Evolutionary conservation across 1,140 invertebrate genomes (phyloP), one percentile per base, ranked within the genome.

Genomic region (Acyrthosiphon pisum): DNA sequence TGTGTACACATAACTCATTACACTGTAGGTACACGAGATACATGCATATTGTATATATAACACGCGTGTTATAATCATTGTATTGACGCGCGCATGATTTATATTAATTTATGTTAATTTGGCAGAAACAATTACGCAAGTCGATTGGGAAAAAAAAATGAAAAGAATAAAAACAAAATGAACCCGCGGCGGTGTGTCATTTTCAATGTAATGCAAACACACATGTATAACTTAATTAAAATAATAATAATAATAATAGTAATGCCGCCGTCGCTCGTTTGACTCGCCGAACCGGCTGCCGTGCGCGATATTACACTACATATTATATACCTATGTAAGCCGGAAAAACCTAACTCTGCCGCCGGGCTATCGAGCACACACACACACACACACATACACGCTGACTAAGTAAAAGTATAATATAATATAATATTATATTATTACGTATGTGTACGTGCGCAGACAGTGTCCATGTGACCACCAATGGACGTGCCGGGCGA

Each of bases 81-180:
- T 87, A 87, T 87, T 30, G 41, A 44, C 84, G 41, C 30, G 41
- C 30, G 1, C 1, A 7, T 48, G 84, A 88, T 50, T 50, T 88
- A 53, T 89, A 53, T 53, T 22, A 9, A 88, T 88, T 88, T 88
- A 88, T 87, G 86, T 48, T 87, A 87, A 88, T 88, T 50, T 88
- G 86, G 46, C 86, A 88, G 46, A 88, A 88, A 53, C 46, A 89
- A 89, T 89, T 89, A 89, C 48, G n/a, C 87, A 9, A 89, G n/a
- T 35, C n/a, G 87, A 53, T 22, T 35, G 86, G n/a, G n/a, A 3
- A 23, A 22, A 22, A 22, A 22, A 22, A 50, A 50, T 18, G 20
- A 23, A 50, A 46, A 35, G n/a, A 46, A n/a, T 87, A 87, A 48
- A 88, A 41, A 86, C 6, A 44, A 86, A 86, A 86, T 18, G 41